phyloP scores from a whole-genome alignment of 1,140 invertebrate species.

The Campodea augens region DNA sequence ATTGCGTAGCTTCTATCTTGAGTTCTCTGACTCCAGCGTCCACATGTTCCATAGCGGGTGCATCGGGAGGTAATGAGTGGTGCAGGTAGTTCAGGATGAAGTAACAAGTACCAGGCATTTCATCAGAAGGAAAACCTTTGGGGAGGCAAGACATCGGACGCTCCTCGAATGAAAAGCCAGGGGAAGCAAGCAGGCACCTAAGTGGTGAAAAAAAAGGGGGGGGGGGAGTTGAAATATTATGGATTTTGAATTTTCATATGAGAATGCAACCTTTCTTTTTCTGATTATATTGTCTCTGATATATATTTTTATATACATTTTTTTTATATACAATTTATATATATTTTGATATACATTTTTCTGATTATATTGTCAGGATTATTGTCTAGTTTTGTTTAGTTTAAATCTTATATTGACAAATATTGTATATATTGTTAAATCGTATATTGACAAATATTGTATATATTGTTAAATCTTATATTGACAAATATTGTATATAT shows the following conservation, averaged over 20 bases:
- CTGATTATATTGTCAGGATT: neutral
- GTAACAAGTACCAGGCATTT: constrained; percentile 61
- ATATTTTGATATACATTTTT: neutral
- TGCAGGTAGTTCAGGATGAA: constrained; percentile 66
- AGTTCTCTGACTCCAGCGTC: constrained; percentile 26
- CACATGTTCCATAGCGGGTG: constrained; percentile 43
- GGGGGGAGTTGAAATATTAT: neutral
- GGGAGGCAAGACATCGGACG: constrained; percentile 58
- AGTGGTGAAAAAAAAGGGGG: constrained; percentile 14
- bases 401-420: too few species aligned
- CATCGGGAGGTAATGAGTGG: constrained; percentile 34
- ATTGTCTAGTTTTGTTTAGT: neutral
- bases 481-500: too few species aligned
- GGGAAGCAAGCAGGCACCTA: constrained; percentile 50
- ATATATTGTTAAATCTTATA: too few species aligned
- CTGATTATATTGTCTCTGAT: neutral
- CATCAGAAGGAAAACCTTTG: constrained; percentile 58
- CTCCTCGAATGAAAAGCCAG: constrained; percentile 56
- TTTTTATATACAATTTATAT: neutral
- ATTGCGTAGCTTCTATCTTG: constrained; percentile 6
- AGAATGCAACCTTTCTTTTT: neutral
- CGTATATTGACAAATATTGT: too few species aligned
- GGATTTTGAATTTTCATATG: neutral
- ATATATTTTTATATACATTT: neutral
- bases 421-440: too few species aligned